Evolutionary conservation across 2,888 invertebrate genomes (phyloP).

Genomic region (Opisthograptis luteolata): DNA sequence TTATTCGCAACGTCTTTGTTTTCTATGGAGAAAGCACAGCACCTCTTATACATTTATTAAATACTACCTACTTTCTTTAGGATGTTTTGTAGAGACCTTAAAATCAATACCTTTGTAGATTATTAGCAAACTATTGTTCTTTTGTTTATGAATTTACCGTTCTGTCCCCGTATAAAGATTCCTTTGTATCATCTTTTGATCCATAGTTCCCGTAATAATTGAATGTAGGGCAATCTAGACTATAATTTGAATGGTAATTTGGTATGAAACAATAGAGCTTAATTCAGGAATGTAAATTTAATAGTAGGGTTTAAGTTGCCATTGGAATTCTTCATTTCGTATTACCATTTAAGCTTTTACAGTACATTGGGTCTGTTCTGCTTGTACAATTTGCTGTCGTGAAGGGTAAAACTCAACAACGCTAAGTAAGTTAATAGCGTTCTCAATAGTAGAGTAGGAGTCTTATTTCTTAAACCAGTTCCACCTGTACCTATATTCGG

Average conservation of each 20-base stretch:
- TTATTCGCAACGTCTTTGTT: constrained; percentile 25
- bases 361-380: neutral
- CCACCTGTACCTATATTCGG: too few species aligned
- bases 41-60: constrained; percentile 19
- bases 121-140: constrained; percentile 53
- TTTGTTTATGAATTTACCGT: constrained; percentile 59
- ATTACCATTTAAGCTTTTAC: neutral
- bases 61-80: constrained; percentile 20
- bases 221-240: constrained; percentile 35
- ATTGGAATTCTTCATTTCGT: constrained; percentile 9
- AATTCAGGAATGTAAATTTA: constrained; percentile 28
- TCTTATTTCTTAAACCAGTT: too few species aligned
- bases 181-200: constrained; percentile 24
- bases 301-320: constrained; percentile 21
- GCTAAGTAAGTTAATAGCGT: neutral
- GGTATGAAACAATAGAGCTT: constrained; percentile 29
- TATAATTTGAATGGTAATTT: constrained; percentile 34
- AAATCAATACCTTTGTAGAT: constrained; percentile 47
- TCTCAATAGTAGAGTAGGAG: too few species aligned
- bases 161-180: constrained; percentile 33
- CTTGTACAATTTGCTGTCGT: too few species aligned
- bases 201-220: constrained; percentile 30
- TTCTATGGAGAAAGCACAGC: constrained; percentile 13
- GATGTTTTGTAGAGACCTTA: constrained; percentile 12
- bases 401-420: neutral